Percentiles rank a stretch among this genome's conserved stretches.
Evolutionary conservation across 1,140 invertebrate species (phyloP).

Genomic region (Apis mellifera): DNA sequence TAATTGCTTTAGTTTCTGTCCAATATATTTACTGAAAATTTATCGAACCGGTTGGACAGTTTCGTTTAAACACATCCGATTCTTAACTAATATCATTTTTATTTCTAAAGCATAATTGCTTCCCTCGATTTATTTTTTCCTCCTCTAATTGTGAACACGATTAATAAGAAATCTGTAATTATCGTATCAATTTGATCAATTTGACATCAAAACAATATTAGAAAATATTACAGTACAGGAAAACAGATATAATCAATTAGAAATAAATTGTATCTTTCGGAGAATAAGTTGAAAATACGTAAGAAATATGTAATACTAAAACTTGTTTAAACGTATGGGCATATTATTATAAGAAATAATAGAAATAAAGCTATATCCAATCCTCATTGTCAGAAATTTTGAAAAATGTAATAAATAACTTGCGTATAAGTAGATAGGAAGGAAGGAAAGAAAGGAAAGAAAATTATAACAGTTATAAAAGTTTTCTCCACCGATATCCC

Average conservation of each 20-base stretch:
- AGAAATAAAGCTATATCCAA: no score
- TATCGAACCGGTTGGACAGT: neutral
- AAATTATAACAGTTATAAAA: neutral
- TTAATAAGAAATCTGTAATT: neutral
- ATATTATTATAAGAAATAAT: no score
- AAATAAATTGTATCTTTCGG: neutral
- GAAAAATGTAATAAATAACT: no score
- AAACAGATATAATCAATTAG: no score
- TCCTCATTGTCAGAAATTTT: no score
- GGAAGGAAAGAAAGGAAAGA: no score
- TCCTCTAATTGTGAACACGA: neutral
- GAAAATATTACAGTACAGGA: neutral
- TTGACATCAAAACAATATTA: neutral
- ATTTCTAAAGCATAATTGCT: neutral
- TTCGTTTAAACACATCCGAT: neutral
- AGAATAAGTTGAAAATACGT: no score
- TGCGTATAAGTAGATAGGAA: no score
- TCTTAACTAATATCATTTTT: neutral
- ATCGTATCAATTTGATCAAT: neutral
- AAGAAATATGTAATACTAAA: no score
- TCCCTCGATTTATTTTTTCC: neutral
- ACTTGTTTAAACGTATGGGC: no score
- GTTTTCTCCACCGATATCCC: neutral
- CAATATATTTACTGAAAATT: neutral
- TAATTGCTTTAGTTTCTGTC: neutral